Evolutionary conservation across 2,888 invertebrate genomes (phyloP).

Genomic region (Pantelozetes paolii): DNA sequence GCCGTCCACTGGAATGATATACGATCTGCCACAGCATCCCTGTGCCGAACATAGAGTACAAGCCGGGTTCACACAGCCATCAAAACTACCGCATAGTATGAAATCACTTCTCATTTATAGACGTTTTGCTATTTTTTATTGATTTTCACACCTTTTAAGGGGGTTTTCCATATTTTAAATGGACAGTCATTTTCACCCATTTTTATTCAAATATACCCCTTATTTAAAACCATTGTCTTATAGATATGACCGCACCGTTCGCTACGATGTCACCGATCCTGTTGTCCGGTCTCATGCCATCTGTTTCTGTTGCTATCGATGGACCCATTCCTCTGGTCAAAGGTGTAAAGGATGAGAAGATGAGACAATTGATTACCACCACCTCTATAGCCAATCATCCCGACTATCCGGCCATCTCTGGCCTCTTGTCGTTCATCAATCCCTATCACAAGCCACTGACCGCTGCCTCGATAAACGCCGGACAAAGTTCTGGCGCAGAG

Average conservation of each 20-base stretch:
- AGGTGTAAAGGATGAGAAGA: conserved; percentile 24
- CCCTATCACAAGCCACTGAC: conserved; percentile 12
- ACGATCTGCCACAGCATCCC: conserved; percentile 22
- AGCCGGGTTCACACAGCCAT: conserved; percentile 8
- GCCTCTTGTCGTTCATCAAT: conserved; percentile 18
- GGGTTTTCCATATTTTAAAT: neutral
- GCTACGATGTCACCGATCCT: conserved; percentile 21
- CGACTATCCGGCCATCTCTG: conserved; percentile 30
- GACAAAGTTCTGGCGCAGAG: neutral
- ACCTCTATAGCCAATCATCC: conserved; percentile 18
- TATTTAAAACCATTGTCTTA: neutral
- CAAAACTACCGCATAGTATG: conserved; percentile 30
- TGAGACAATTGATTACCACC: conserved; percentile 8
- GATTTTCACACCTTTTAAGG: neutral
- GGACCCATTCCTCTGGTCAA: conserved; percentile 26
- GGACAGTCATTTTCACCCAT: no score
- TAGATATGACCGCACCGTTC: conserved; percentile 7
- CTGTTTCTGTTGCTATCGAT: conserved; percentile 10
- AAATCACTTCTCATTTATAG: neutral
- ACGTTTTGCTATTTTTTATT: neutral
- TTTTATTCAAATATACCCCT: neutral
- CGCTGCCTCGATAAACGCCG: neutral
- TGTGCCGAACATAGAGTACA: conserved; percentile 9
- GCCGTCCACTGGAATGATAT: conserved; percentile 29
- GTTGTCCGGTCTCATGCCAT: conserved; percentile 23